These are phyloP conservation scores for Smutsia gigantea DNA, from an alignment of 2,797 vertebrate species.

Conservation along the genomic window DNA sequence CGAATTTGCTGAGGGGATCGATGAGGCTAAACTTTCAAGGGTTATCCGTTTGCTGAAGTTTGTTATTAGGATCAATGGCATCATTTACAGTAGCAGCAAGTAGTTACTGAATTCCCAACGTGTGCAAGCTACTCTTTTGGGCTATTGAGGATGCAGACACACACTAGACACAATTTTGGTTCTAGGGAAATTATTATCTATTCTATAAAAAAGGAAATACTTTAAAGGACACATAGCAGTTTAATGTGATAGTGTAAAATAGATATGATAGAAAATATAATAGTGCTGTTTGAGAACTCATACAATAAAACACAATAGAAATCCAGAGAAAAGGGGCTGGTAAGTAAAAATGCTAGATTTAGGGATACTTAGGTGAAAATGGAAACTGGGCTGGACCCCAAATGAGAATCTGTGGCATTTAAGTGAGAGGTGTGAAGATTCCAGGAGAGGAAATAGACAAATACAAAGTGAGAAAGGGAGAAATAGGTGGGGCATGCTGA, in stretches of 20 bases:
- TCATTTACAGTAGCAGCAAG: neutral
- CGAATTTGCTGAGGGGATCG: neutral
- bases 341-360: neutral
- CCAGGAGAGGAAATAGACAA: neutral
- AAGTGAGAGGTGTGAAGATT: neutral
- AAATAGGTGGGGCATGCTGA: neutral
- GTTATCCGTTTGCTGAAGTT: neutral
- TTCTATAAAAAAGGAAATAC: conserved; percentile 8
- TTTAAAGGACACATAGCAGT: neutral
- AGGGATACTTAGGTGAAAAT: neutral
- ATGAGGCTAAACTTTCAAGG: neutral
- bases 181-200: neutral
- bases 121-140: neutral
- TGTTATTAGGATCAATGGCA: neutral
- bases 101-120: neutral
- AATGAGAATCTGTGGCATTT: neutral
- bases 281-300: neutral
- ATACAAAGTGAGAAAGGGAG: too few relatives aligned
- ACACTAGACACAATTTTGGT: neutral
- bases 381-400: neutral
- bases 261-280: too few relatives aligned
- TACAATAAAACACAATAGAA: neutral
- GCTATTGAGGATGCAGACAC: neutral
- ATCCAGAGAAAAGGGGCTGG: neutral
- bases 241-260: neutral